Evolutionary conservation across 2,113 vertebrate species (phyloP).

Genomic region (Gorilla gorilla): DNA sequence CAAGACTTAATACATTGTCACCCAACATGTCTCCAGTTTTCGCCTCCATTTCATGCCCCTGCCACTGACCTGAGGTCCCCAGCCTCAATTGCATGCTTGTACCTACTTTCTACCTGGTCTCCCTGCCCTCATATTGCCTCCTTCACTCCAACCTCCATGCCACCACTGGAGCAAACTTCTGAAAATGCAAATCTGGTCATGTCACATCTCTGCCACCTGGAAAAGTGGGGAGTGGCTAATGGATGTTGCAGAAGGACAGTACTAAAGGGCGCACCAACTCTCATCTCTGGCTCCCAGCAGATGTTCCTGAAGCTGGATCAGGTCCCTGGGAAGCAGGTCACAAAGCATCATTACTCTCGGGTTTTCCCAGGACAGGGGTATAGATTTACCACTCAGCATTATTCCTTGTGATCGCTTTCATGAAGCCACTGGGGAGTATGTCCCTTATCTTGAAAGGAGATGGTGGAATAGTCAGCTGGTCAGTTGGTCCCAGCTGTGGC

Average conservation of each 20-base stretch:
- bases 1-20: neutral
- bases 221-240: neutral
- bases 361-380: neutral
- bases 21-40: neutral
- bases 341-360: neutral
- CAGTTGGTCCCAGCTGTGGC: neutral
- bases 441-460: slow-evolving; percentile 6
- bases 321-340: neutral
- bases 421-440: neutral
- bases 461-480: neutral
- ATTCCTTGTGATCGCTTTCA: neutral
- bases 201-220: neutral
- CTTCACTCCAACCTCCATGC: neutral
- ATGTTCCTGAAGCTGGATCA: neutral
- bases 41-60: neutral
- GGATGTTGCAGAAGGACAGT: neutral
- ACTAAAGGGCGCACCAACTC: rapidly evolving
- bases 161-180: neutral
- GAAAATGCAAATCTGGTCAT: neutral
- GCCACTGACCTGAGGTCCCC: neutral
- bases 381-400: neutral
- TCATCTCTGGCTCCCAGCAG: neutral
- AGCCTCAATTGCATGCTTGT: neutral
- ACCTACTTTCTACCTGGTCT: neutral
- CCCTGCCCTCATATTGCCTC: neutral